Percentiles rank a stretch among this genome's conserved stretches.
phyloP scores from a whole-genome alignment of 2,797 vertebrate genomes.

The Clarias laeviceps region DNA sequence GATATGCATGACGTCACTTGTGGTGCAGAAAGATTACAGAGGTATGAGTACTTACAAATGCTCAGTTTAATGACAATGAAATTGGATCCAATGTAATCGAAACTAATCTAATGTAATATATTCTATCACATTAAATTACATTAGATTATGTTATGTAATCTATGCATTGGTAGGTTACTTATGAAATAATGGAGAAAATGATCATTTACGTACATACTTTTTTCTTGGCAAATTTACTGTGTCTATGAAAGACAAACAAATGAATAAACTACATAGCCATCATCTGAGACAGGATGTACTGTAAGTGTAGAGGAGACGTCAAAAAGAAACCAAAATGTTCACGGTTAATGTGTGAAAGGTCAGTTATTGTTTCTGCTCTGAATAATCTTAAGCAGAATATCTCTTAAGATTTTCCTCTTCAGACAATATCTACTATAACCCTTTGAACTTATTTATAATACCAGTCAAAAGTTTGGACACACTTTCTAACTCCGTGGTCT shows the following conservation, averaged over 20 bases:
- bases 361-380: neutral
- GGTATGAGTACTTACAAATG: neutral
- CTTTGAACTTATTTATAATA: neutral
- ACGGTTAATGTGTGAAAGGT: neutral
- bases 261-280: neutral
- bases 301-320: neutral
- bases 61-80: neutral
- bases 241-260: neutral
- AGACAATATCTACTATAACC: neutral
- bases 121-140: neutral
- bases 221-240: neutral
- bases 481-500: too few relatives aligned
- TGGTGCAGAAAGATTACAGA: neutral
- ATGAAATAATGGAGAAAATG: neutral
- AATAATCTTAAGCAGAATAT: neutral
- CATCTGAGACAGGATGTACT: neutral
- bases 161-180: neutral
- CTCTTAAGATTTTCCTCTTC: neutral
- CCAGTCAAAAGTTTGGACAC: too few relatives aligned
- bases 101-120: neutral
- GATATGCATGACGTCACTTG: neutral
- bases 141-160: neutral
- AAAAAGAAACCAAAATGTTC: neutral
- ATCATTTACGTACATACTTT: neutral
- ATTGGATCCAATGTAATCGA: neutral